Base-by-base conservation (phyloP, 2,888 invertebrate species). In the Leuctra nigra region DNA sequence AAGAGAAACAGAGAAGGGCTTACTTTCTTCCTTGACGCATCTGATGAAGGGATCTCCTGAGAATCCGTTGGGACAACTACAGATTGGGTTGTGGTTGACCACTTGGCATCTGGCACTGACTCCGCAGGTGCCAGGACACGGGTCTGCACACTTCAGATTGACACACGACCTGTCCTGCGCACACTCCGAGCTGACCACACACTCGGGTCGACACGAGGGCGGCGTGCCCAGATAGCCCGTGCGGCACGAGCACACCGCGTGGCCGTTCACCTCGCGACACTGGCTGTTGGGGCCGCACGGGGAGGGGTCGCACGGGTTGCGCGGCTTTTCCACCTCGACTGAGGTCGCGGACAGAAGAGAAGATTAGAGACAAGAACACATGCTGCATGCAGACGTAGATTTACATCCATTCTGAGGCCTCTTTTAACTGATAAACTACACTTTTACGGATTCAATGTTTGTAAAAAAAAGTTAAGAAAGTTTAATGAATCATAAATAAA, bases 251-350 rank as follows among this genome's bases (percentile, higher is more conserved):
- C 84, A 84, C 4, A 81, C 79, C 1, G 80, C 81, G 66, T 81
- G 80, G 35, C 77, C 77, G 65, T 82, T 81, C 13, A 78, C 70
- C 65, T 78, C 80, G 55, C 78, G 76, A 64, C 84, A 84, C 66
- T 80, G 76, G 64, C 82, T 81, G 66, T 83, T 79, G 1, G 82
- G 81, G 39, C 84, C 84, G 67, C 84, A 84, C 4, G 83, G 83
- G n/a, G 81, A 79, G 18, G 81, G 81, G 50, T 74, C 70, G 64
- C 83, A 84, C 2, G 81, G 81, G 65, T 81, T 67, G 29, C 60
- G 59, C 35, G 66, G 65, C 52, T 67, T 67, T 65, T 66, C 66
- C 53, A 62, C 65, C 62, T 63, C 64, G 48, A 65, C 69, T 69
- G 66, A 59, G 38, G 57, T 59, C 39, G 64, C 60, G 58, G 39